Conservation (phyloP, 2,797 vertebrate species). For the Tapirus indicus region DNA sequence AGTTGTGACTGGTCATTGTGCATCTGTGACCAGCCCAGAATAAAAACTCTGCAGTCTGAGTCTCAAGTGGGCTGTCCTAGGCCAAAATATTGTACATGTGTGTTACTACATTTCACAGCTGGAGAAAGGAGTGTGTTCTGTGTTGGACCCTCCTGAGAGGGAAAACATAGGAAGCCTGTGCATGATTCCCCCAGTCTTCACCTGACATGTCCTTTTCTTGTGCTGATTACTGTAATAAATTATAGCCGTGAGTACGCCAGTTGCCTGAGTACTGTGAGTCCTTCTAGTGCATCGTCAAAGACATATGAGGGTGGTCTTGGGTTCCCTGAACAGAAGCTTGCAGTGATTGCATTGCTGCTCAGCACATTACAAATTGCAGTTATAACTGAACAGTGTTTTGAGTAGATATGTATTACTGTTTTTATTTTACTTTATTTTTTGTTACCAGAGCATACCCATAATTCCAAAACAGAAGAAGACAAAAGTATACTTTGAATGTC, state of each 20-base stretch:
- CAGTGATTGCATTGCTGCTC: not conserved
- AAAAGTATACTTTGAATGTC: not conserved
- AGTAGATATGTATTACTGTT: not conserved
- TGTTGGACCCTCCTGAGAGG: not conserved
- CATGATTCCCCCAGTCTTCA: not conserved
- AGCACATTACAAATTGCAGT: not conserved
- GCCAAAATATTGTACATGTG: not conserved
- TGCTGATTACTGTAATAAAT: not conserved
- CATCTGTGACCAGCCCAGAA: not conserved
- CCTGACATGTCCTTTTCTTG: not conserved
- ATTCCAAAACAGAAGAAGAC: not conserved
- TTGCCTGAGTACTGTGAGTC: not conserved
- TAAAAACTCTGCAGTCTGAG: not conserved
- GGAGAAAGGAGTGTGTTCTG: not conserved
- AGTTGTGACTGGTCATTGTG: not conserved
- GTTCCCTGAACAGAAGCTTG: not conserved
- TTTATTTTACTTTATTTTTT: constrained; percentile 9
- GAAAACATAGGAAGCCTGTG: too few relatives aligned
- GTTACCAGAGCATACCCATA: not conserved
- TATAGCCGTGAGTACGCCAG: rapidly evolving
- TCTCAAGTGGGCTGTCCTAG: not conserved
- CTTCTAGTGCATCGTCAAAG: not conserved
- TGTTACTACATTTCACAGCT: not conserved
- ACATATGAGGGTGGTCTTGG: not conserved
- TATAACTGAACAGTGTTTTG: not conserved